Base-by-base conservation (phyloP, 2,797 vertebrate genomes). In the Spheniscus humboldti region DNA sequence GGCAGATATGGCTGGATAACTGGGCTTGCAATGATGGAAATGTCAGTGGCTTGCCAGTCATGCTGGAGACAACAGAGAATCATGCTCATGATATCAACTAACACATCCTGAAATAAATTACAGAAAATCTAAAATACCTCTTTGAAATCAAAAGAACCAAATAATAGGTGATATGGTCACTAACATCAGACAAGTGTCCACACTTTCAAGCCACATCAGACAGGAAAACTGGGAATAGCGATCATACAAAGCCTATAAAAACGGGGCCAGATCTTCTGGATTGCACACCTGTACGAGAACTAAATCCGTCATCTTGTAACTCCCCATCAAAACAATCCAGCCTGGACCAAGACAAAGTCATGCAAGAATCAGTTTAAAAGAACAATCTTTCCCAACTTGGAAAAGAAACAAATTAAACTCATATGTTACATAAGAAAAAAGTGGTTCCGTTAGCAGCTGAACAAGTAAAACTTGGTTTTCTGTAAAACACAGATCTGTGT, bases 401-500 rank as follows among this genome's bases (percentile, higher is more conserved):
- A 88, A 93, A 85, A 77, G 35, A 89, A 86, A 56, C 57, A 86
- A 93, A 95, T 84, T 41, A 86, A 94, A 89, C 25, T 43, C 55
- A 23, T 75, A 89, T 48, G 33, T 68, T 73, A 79, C 23, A 48
- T 31, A 82, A 74, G 67, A 78, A 95, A 59, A 67, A 94, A 94
- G 53, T 15, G 22, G 62, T 78, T 92, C 52, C 39, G 43, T 43
- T 85, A 81, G 69, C 48, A 91, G 50, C 18, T 78, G 62, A 79
- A 84, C 10, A 9, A 83, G 33, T 62, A 85, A 53, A 82, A 83
- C 28, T 74, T 28, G 7, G 11, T 60, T 81, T 88, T 84, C 80
- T 35, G 6, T 33, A 60, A 66, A 75, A 80, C 18, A 48, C 23
- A 67, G 57, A 71, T 67, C 23, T 76, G 18, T 47, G 55, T 57